phyloP scores from a whole-genome alignment of 2,888 invertebrate genomes.

The Sinhomidia bicolor region DNA sequence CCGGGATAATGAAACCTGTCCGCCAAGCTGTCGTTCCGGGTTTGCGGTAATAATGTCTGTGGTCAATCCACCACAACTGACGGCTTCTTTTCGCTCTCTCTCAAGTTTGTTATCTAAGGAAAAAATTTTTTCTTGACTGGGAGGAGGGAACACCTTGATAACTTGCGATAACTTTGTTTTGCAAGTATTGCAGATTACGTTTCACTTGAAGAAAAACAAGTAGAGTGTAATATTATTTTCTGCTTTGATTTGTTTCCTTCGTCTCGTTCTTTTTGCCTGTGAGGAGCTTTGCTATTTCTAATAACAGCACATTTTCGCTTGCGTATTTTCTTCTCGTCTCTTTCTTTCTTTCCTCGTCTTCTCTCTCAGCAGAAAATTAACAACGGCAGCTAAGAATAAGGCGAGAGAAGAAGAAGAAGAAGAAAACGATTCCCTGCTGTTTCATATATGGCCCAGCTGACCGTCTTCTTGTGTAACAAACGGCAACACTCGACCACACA shows the following conservation, averaged over 20 bases:
- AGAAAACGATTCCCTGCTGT: not conserved
- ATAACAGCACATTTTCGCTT: not conserved
- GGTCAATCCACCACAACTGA: not conserved
- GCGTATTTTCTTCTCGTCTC: not conserved
- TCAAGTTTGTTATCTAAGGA: not conserved
- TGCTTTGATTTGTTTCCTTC: too few relatives aligned
- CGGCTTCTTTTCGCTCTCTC: not conserved
- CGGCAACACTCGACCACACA: not conserved
- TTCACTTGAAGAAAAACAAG: not conserved
- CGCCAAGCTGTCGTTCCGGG: slow-evolving; percentile 19
- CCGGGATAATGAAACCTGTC: slow-evolving; percentile 33
- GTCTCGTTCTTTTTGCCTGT: not conserved
- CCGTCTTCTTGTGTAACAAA: not conserved
- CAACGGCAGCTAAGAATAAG: not conserved
- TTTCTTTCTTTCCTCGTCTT: not conserved
- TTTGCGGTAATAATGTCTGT: slow-evolving; percentile 20
- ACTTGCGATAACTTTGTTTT: not conserved
- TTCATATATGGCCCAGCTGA: slow-evolving; percentile 28
- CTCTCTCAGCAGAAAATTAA: not conserved
- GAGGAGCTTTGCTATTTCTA: not conserved
- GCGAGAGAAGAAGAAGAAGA: not conserved
- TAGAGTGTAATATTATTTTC: too few relatives aligned
- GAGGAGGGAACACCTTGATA: not conserved
- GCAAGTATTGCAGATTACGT: not conserved
- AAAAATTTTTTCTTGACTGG: not conserved